Base-by-base conservation (phyloP, 2,888 invertebrate genomes). In the Andrena hattorfiana region DNA sequence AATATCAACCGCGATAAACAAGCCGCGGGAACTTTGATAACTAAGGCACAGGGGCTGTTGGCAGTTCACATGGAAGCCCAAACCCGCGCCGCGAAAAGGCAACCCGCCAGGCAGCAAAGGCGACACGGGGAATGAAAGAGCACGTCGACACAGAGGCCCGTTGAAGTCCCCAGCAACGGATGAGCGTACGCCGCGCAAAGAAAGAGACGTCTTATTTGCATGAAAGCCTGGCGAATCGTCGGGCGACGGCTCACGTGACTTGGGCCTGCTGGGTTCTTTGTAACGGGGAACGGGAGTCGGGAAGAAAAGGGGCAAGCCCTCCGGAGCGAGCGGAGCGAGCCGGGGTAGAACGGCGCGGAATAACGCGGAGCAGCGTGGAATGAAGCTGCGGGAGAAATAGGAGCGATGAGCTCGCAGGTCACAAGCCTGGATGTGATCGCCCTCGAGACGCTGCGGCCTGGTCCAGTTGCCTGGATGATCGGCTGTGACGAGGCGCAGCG, bases 391-490 rank as follows among this genome's bases (percentile, higher is more conserved):
- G 30, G n/a, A 28, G 10, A 23, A 70, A 82, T 66, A 64, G 30
- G 32, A 67, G 26, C 67, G 74, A 70, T 49, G 69, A 28, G 35
- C 54, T 35, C 30, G 28, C 28, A 23, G 28, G 1, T 42, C 51
- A 13, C 54, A 59, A 63, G 56, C 54, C 20, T 64, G 8, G 60
- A 48, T 10, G 48, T 0, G 67, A 75, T 75, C 67, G 73, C 20
- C 60, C 63, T 63, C 49, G 75, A 23, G 13, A 54, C 35, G 13
- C 28, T n/a, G 59, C 6, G n/a, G 32, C 42, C 20, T 71, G 67
- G 79, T 74, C 62, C 74, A 72, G 64, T 76, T 79, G 72, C 82
- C 59, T 75, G 70, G 66, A 81, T 60, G 75, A 79, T 79, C 67
- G 68, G 71, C 75, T 62, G 67, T 73, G 76, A 80, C 63, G 54